Evolutionary conservation across 1,140 invertebrate species (phyloP).

Genomic region (Drosophila bipectinata): DNA sequence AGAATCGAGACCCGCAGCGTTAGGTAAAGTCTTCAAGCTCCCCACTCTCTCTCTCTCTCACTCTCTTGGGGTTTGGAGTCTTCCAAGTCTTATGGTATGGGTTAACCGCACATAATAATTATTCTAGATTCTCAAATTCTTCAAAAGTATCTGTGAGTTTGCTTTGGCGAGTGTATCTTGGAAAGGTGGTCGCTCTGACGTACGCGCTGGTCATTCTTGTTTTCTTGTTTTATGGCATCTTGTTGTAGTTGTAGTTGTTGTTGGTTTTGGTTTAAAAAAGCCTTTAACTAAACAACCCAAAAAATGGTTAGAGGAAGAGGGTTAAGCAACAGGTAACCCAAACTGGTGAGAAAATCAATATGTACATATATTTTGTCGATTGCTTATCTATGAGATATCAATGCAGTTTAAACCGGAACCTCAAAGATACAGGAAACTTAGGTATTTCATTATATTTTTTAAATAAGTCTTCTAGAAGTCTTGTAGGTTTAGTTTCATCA

Average conservation of each 20-base stretch:
- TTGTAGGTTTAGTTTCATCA: not conserved
- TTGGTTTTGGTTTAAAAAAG: constrained; percentile 23
- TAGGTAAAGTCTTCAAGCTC: constrained; percentile 70
- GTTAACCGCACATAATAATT: constrained; percentile 69
- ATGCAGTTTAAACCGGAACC: constrained; percentile 34
- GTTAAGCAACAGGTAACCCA: constrained; percentile 25
- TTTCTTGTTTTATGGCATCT: constrained; percentile 37
- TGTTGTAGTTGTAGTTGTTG: constrained; percentile 23
- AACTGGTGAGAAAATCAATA: not conserved
- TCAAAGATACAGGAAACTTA: not conserved
- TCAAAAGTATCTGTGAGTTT: constrained; percentile 24
- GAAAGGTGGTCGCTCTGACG: constrained; percentile 69
- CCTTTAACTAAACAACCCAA: constrained; percentile 2
- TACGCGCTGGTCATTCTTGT: constrained; percentile 41
- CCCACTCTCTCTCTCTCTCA: constrained; percentile 5
- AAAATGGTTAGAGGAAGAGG: not conserved
- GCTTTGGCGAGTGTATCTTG: constrained; percentile 12
- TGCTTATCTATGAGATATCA: constrained; percentile 28
- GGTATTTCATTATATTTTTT: too few relatives aligned
- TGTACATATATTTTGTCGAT: constrained; percentile 1
- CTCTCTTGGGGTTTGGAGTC: not conserved
- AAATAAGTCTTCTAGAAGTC: not conserved
- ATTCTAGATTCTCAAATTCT: constrained; percentile 65
- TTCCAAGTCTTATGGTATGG: constrained; percentile 27
- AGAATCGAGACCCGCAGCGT: constrained; percentile 44